Conservation (phyloP, 2,888 invertebrate species). For the Hybos culiciformis region DNA sequence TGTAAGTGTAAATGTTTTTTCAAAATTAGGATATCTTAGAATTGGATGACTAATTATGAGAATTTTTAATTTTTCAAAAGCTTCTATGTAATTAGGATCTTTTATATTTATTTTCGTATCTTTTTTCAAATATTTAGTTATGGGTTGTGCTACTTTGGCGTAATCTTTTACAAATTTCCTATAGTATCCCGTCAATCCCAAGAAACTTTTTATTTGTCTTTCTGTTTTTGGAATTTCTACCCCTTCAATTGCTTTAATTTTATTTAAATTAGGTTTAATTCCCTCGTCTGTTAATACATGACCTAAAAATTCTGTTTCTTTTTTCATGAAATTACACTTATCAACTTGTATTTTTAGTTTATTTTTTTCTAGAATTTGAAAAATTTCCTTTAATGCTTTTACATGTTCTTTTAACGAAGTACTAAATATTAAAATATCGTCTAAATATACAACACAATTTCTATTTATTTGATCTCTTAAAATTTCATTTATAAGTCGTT, state of each 20-base stretch:
- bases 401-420: constrained; percentile 7
- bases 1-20: constrained; percentile 6
- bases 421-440: constrained; percentile 12
- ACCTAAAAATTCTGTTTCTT: constrained; percentile 7
- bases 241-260: constrained; percentile 6
- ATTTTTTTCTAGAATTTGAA: constrained; percentile 5
- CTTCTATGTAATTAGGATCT: background rate
- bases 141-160: constrained; percentile 2
- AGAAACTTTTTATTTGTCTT: constrained; percentile 12
- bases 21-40: constrained; percentile 6
- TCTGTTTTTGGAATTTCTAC: constrained; percentile 9
- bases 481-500: constrained; percentile 9
- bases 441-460: constrained; percentile 12
- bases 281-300: constrained; percentile 7
- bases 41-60: constrained; percentile 2
- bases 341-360: constrained; percentile 9
- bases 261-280: constrained; percentile 8
- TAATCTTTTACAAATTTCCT: constrained; percentile 8
- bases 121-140: background rate
- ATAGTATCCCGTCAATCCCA: constrained; percentile 13
- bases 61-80: background rate
- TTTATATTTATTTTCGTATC: background rate
- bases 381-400: constrained; percentile 2
- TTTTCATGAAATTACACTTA: constrained; percentile 7
- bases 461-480: constrained; percentile 10